These are phyloP conservation scores for Gorsachius magnificus DNA, from an alignment of 2,797 vertebrate species.

Conservation along the genomic window DNA sequence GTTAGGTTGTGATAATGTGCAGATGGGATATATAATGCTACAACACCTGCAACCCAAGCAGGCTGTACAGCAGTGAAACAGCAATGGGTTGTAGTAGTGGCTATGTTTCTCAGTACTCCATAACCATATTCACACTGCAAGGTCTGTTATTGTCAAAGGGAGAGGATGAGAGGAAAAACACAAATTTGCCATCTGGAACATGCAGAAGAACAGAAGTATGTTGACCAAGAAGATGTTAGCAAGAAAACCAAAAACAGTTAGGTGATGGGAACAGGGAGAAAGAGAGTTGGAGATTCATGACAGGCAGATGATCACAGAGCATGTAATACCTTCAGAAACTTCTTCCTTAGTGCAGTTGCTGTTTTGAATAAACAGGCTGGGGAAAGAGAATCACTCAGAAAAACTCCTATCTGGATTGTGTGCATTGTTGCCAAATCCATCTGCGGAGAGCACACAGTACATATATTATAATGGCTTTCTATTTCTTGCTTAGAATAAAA, in stretches of 20 bases:
- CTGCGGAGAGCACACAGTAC: neutral
- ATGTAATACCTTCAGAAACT: neutral
- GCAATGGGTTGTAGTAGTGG: neutral
- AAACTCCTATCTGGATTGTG: neutral
- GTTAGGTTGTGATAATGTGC: neutral
- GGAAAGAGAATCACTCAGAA: neutral
- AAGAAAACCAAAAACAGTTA: neutral
- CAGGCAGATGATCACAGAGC: neutral
- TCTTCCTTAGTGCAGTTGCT: neutral
- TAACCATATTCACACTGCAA: neutral
- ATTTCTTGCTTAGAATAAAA: neutral
- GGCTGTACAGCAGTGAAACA: neutral
- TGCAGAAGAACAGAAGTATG: neutral
- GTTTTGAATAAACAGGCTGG: neutral
- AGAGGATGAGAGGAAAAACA: neutral
- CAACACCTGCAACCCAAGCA: neutral
- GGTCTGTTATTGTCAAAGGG: neutral
- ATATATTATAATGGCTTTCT: neutral
- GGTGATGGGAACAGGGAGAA: neutral
- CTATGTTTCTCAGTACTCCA: neutral
- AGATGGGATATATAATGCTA: neutral
- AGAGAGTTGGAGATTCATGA: neutral
- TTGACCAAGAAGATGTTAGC: neutral
- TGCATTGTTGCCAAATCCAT: neutral
- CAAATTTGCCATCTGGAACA: neutral